These are phyloP conservation scores for Hetaerina titia DNA, from an alignment of 2,888 invertebrate species.

Conservation along the genomic window DNA sequence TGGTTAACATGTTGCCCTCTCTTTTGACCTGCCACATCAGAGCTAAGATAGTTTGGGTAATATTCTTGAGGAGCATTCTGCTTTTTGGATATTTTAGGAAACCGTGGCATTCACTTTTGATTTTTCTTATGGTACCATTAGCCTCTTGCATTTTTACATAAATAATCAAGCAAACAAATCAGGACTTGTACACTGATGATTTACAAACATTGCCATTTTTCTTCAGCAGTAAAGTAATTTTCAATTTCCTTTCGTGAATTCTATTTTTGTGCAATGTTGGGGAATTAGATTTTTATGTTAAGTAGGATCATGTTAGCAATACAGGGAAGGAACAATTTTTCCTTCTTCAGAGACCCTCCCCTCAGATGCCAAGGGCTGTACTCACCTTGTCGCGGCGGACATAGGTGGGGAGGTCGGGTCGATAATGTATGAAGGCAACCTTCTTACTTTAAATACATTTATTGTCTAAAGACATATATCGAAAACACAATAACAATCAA, in stretches of 20 bases:
- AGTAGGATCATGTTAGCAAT: no score
- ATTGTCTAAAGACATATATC: no score
- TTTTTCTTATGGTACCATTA: neutral
- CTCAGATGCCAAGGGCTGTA: no score
- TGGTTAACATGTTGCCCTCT: neutral
- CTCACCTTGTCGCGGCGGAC: no score
- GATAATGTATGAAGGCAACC: no score
- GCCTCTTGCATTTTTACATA: neutral
- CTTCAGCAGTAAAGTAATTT: slow-evolving; percentile 13
- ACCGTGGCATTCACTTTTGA: neutral
- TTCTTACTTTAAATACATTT: no score
- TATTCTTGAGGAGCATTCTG: neutral
- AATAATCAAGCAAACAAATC: neutral
- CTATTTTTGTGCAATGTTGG: no score
- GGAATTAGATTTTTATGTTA: no score
- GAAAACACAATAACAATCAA: no score
- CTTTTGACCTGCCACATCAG: neutral
- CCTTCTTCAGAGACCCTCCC: no score
- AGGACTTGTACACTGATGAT: neutral
- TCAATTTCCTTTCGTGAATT: slow-evolving; percentile 21
- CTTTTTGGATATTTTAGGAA: neutral
- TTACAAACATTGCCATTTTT: slow-evolving; percentile 56
- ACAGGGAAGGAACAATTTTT: no score
- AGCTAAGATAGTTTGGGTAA: neutral
- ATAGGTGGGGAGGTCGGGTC: no score